Evolutionary conservation across 64 coral and sea anemone genomes (phyloP).

Genomic region (Exaiptasia diaphana): DNA sequence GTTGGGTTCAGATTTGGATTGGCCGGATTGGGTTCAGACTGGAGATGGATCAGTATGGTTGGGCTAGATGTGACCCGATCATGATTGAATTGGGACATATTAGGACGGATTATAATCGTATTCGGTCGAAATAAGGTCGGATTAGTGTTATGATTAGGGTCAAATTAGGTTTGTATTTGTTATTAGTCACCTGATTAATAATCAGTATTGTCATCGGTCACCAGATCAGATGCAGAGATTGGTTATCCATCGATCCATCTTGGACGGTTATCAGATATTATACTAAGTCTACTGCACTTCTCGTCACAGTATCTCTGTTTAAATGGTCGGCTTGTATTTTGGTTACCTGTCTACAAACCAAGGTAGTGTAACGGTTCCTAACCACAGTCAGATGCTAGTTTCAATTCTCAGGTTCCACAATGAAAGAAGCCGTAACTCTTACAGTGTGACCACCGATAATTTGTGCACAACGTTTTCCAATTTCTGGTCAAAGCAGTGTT

Average conservation of each 20-base stretch:
- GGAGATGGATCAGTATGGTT: too few species aligned
- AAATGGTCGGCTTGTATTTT: constrained; percentile 77
- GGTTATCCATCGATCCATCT: constrained; percentile 41
- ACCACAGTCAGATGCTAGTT: neutral
- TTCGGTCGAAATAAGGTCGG: neutral
- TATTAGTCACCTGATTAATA: neutral
- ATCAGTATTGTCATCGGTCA: neutral
- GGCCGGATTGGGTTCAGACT: too few species aligned
- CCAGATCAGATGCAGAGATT: neutral
- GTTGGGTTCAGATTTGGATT: too few species aligned
- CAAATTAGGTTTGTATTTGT: neutral
- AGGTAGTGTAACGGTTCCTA: constrained; percentile 36
- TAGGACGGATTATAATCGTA: neutral
- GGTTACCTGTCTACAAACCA: constrained; percentile 68
- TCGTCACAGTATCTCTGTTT: constrained; percentile 67
- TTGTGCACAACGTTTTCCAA: neutral
- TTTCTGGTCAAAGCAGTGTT: neutral
- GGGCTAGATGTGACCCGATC: neutral
- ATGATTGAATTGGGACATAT: neutral
- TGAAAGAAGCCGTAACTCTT: neutral
- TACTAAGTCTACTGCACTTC: constrained; percentile 59
- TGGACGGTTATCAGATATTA: constrained; percentile 68
- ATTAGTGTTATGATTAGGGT: neutral
- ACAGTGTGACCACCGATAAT: neutral
- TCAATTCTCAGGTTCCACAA: neutral